A percentile compares a stretch with the other conserved stretches of the same genome.
Evolutionary conservation across 2,888 invertebrate genomes (phyloP).

Genomic region (Erebia palarica): DNA sequence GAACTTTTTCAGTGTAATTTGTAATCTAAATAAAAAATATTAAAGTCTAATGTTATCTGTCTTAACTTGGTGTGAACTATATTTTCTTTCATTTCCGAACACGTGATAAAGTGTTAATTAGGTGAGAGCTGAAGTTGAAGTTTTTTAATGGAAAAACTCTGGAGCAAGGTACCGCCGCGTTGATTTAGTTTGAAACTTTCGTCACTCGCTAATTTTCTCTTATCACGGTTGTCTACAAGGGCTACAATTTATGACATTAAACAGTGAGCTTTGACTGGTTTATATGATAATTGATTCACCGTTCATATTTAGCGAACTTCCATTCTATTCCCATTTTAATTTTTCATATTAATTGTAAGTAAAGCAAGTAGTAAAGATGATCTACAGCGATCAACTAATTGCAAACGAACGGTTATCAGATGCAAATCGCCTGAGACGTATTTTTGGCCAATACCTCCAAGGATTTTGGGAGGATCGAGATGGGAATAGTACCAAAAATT

Average conservation of each 20-base stretch:
- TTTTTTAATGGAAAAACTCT: conserved; percentile 39
- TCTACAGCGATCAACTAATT: too few species aligned
- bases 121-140: conserved; percentile 34
- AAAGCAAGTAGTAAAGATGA: too few species aligned
- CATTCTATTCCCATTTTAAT: not conserved
- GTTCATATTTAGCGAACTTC: not conserved
- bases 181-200: conserved; percentile 42
- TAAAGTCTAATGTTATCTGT: not conserved
- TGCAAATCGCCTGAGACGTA: too few species aligned
- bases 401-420: too few species aligned
- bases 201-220: conserved; percentile 38
- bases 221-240: conserved; percentile 30
- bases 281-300: not conserved
- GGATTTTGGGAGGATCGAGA: too few species aligned
- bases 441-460: too few species aligned
- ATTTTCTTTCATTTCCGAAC: conserved; percentile 34
- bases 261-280: not conserved
- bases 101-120: conserved; percentile 38
- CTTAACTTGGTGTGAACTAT: not conserved
- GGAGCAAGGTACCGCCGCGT: conserved; percentile 35
- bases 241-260: conserved; percentile 13
- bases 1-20: not conserved
- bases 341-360: too few species aligned
- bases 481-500: too few species aligned
- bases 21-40: not conserved